Conservation (phyloP, 2,888 invertebrate species). For the Pilophorus perplexus region DNA sequence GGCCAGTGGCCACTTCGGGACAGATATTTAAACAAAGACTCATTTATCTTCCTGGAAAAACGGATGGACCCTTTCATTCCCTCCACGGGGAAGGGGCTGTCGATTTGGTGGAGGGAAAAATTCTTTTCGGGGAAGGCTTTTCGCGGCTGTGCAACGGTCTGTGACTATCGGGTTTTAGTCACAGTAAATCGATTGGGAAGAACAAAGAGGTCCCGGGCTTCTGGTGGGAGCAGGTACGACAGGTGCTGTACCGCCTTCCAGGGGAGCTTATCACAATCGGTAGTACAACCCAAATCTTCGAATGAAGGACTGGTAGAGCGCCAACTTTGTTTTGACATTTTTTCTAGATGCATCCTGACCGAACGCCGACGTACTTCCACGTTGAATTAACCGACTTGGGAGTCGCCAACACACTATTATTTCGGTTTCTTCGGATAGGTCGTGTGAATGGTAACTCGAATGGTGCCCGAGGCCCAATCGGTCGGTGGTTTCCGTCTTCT, state of each 20-base stretch:
- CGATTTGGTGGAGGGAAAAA: too few relatives aligned
- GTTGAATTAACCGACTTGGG: too few relatives aligned
- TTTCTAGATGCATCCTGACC: too few relatives aligned
- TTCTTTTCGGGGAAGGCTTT: constrained; percentile 5
- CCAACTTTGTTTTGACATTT: too few relatives aligned
- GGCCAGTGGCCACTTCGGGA: too few relatives aligned
- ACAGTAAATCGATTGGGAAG: constrained; percentile 40
- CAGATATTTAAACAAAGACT: constrained; percentile 40
- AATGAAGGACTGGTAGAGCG: too few relatives aligned
- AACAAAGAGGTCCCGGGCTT: constrained; percentile 27
- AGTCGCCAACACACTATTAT: constrained; percentile 4
- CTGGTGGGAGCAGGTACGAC: too few relatives aligned
- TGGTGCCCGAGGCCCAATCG: constrained; percentile 14
- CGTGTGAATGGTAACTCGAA: constrained; percentile 20
- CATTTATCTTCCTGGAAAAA: constrained; percentile 36
- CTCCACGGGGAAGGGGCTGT: not conserved
- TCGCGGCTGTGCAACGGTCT: constrained; percentile 39
- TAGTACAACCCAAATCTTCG: too few relatives aligned
- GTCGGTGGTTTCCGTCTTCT: constrained; percentile 21
- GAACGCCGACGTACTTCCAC: too few relatives aligned
- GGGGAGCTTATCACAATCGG: too few relatives aligned
- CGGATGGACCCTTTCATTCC: constrained; percentile 6
- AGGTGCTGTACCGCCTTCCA: too few relatives aligned
- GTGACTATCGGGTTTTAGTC: constrained; percentile 42
- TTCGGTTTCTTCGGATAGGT: constrained; percentile 30